A percentile compares a stretch with the other conserved stretches of the same genome.
Evolutionary conservation across 2,888 invertebrate genomes (phyloP).

Genomic region (Dorcus parallelipipedus): DNA sequence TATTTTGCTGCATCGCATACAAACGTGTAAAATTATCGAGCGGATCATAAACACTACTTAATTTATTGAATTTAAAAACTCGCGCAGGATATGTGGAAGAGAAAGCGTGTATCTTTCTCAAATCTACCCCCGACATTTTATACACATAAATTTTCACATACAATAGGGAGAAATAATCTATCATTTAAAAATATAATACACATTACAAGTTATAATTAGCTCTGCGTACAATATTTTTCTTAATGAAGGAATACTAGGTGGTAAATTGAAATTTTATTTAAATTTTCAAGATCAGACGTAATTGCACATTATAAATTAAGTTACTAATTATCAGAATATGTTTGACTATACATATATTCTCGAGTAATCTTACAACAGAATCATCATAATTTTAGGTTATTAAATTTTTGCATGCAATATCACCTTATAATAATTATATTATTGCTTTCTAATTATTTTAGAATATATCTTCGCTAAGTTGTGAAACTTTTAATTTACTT

Average conservation of each 20-base stretch:
- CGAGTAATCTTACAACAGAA: no score
- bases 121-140: no score
- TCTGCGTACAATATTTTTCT: not conserved
- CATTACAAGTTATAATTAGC: not conserved
- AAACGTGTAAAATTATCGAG: no score
- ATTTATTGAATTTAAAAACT: not conserved
- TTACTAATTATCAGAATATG: not conserved
- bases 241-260: slow-evolving; percentile 1
- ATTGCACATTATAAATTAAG: slow-evolving; percentile 6
- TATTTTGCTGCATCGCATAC: no score
- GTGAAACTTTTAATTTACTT: no score
- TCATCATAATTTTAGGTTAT: no score
- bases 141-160: not conserved
- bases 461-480: no score
- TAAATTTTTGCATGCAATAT: no score
- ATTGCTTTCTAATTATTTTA: no score
- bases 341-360: slow-evolving; percentile 1
- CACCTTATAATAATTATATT: no score
- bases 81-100: not conserved
- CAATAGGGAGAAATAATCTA: not conserved
- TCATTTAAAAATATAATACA: not conserved
- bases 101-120: not conserved
- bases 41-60: no score
- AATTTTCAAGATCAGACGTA: slow-evolving; percentile 1
- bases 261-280: slow-evolving; percentile 14